Evolutionary conservation across 2,797 vertebrate species (phyloP).

Genomic region (Mastacembelus armatus): DNA sequence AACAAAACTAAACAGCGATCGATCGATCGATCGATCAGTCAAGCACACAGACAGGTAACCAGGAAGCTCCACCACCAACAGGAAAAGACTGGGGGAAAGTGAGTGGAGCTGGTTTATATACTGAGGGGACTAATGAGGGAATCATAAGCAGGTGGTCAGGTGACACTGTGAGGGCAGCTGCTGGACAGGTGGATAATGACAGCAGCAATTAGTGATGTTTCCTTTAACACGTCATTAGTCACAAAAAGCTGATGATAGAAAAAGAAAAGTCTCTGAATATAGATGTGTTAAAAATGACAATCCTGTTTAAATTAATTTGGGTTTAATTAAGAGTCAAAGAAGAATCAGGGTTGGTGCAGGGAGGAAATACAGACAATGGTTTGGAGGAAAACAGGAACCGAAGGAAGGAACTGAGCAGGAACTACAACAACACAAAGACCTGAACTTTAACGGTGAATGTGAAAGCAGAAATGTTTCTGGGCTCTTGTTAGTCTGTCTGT

Average conservation of each 20-base stretch:
- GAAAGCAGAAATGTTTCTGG: background rate
- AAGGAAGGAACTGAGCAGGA: background rate
- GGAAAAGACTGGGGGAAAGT: background rate
- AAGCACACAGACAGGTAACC: background rate
- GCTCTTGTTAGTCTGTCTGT: no score
- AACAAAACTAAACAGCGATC: background rate
- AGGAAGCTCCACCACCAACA: background rate
- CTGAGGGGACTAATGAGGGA: background rate
- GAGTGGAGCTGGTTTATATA: background rate
- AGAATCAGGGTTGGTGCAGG: background rate
- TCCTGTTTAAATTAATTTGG: background rate
- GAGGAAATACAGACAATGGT: background rate
- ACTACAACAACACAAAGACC: no score
- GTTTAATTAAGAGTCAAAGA: background rate
- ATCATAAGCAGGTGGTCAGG: constrained; percentile 4
- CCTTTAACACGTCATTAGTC: no score
- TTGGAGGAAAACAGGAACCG: constrained; percentile 26
- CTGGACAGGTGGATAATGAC: background rate
- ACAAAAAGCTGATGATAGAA: background rate
- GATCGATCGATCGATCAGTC: no score
- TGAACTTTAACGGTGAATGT: background rate
- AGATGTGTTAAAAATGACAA: constrained; percentile 4
- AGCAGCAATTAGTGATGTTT: no score
- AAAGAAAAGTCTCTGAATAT: background rate
- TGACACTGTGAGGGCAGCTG: background rate